phyloP scores from a whole-genome alignment of 2,888 invertebrate genomes.

The Lasioglossum calceatum region DNA sequence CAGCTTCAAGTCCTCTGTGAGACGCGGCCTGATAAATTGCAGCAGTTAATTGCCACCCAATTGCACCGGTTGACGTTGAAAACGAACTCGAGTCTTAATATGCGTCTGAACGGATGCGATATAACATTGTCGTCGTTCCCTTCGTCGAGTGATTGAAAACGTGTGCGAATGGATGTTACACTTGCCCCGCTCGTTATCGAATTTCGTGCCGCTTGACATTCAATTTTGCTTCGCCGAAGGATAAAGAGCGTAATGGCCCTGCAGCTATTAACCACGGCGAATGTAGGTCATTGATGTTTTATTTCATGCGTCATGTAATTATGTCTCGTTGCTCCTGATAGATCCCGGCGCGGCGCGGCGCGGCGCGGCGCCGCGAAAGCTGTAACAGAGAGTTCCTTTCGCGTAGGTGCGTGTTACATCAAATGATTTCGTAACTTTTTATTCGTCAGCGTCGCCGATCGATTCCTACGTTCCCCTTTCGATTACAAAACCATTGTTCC shows the following conservation, averaged over 20 bases:
- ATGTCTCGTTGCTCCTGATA: slow-evolving; percentile 42
- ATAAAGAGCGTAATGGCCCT: slow-evolving; percentile 56
- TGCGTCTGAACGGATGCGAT: too few relatives aligned
- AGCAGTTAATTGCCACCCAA: not conserved
- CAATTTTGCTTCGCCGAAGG: slow-evolving; percentile 19
- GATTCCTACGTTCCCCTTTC: not conserved
- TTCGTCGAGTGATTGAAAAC: slow-evolving; percentile 4
- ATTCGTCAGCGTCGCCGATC: not conserved
- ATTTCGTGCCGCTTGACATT: slow-evolving; percentile 29
- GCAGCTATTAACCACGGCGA: slow-evolving; percentile 36
- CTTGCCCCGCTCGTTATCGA: slow-evolving; percentile 4
- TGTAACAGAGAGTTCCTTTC: slow-evolving; percentile 35
- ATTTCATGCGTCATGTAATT: slow-evolving; percentile 38
- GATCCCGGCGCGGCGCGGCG: slow-evolving; percentile 13
- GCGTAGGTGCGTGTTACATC: slow-evolving; percentile 31
- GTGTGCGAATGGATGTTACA: slow-evolving; percentile 9
- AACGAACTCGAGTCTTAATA: not conserved
- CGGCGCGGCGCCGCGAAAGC: slow-evolving; percentile 2
- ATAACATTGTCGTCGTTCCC: not conserved
- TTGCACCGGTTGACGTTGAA: not conserved
- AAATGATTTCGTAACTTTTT: slow-evolving; percentile 11
- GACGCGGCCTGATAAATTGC: not conserved
- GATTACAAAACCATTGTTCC: not conserved
- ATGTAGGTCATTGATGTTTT: slow-evolving; percentile 61
- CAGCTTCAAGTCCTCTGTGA: not conserved